These are phyloP conservation scores for Microctonus brassicae DNA, from an alignment of 2,888 invertebrate genomes.

Conservation along the genomic window DNA sequence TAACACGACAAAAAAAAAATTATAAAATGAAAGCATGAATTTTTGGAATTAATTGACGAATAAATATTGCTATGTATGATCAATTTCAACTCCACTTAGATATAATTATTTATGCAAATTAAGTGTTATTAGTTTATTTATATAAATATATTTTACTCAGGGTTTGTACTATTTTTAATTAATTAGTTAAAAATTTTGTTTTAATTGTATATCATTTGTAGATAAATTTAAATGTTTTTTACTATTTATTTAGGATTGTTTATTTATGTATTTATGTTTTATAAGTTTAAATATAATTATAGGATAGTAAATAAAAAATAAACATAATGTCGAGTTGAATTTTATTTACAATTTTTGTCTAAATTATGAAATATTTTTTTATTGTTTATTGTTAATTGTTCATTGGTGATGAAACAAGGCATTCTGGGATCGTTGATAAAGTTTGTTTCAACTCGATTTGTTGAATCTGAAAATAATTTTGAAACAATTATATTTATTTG, in stretches of 20 bases:
- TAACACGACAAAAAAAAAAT: conserved; percentile 2
- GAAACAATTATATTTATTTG: neutral
- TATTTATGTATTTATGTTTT: neutral
- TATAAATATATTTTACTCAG: neutral
- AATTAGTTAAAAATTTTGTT: too few relatives aligned
- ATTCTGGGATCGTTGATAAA: conserved; percentile 62
- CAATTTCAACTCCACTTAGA: neutral
- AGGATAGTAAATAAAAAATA: conserved; percentile 8
- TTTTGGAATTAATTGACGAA: too few relatives aligned
- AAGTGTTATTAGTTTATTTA: neutral
- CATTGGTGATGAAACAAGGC: conserved; percentile 40
- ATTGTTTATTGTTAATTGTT: conserved; percentile 14
- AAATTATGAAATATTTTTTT: neutral
- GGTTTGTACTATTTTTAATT: neutral
- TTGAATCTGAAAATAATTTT: conserved; percentile 54
- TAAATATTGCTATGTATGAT: neutral
- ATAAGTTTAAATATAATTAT: neutral
- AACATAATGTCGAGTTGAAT: neutral
- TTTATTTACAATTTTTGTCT: conserved; percentile 24
- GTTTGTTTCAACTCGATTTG: conserved; percentile 61
- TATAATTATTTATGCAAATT: neutral
- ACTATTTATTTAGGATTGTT: neutral
- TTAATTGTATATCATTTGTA: neutral
- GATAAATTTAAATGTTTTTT: neutral
- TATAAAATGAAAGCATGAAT: neutral